Percentiles rank a stretch among this genome's conserved stretches.
Conservation (phyloP, 2,113 vertebrate species). For the Scalopus aquaticus region DNA sequence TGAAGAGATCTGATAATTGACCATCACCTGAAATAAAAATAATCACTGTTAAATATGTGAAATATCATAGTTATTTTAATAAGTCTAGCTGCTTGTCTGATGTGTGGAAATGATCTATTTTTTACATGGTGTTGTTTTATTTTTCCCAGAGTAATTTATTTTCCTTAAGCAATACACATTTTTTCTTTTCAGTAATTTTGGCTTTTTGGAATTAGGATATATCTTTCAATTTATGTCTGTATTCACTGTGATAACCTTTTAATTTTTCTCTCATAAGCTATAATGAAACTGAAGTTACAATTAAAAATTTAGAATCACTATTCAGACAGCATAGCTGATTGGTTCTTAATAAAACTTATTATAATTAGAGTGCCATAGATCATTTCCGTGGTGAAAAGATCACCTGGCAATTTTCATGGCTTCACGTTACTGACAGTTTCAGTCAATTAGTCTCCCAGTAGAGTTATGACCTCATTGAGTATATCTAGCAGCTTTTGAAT, state of each 20-base stretch:
- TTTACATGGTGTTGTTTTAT: not conserved
- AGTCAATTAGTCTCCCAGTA: not conserved
- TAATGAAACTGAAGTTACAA: not conserved
- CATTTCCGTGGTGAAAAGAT: not conserved
- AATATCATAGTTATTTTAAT: not conserved
- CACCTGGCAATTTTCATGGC: not conserved
- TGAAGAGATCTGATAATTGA: not conserved
- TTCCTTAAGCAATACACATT: not conserved
- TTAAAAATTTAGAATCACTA: not conserved
- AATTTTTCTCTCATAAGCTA: not conserved
- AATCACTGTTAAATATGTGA: not conserved
- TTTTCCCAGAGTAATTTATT: not conserved
- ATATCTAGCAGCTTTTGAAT: not conserved
- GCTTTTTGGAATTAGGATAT: not conserved
- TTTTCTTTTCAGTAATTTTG: not conserved
- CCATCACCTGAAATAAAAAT: not conserved
- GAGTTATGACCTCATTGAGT: not conserved
- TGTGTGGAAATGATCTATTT: not conserved
- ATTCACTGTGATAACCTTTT: not conserved
- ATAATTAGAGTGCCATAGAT: not conserved
- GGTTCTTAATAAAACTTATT: not conserved
- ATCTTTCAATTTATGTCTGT: not conserved
- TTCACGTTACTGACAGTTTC: not conserved
- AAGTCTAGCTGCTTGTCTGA: not conserved
- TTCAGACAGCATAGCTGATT: not conserved